Conservation (phyloP, 2,888 invertebrate species). For the Saturnia japonica region DNA sequence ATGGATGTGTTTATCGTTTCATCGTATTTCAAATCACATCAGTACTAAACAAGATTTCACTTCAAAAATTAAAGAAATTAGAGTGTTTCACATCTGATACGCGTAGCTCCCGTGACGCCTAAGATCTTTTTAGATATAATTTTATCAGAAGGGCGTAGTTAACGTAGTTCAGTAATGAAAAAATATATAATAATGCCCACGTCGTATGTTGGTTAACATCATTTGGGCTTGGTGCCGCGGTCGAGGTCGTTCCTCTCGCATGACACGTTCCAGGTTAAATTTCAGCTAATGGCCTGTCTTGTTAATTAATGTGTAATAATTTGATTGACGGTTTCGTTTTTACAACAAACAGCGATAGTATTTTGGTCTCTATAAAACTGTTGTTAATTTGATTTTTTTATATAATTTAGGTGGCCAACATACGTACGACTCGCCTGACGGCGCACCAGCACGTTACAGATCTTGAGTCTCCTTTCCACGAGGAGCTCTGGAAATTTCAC, state of each 20-base stretch:
- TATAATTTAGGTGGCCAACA: no score
- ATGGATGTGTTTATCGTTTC: no score
- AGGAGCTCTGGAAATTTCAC: no score
- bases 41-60: no score
- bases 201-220: slow-evolving; percentile 27
- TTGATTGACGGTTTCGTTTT: slow-evolving; percentile 27
- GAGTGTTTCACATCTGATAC: no score
- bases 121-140: background rate
- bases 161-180: slow-evolving; percentile 42
- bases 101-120: no score
- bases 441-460: no score
- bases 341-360: slow-evolving; percentile 14
- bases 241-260: no score
- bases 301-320: slow-evolving; percentile 51
- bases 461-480: no score
- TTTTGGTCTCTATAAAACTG: background rate
- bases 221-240: slow-evolving; percentile 64
- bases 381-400: background rate
- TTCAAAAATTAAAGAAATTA: no score
- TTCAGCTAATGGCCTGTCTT: slow-evolving; percentile 48
- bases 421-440: no score
- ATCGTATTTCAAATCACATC: no score
- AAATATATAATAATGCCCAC: slow-evolving; percentile 42
- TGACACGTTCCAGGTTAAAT: slow-evolving; percentile 54
- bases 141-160: slow-evolving; percentile 25